Base-by-base conservation (phyloP, 1,140 invertebrate species). In the Lepidostoma basale region DNA sequence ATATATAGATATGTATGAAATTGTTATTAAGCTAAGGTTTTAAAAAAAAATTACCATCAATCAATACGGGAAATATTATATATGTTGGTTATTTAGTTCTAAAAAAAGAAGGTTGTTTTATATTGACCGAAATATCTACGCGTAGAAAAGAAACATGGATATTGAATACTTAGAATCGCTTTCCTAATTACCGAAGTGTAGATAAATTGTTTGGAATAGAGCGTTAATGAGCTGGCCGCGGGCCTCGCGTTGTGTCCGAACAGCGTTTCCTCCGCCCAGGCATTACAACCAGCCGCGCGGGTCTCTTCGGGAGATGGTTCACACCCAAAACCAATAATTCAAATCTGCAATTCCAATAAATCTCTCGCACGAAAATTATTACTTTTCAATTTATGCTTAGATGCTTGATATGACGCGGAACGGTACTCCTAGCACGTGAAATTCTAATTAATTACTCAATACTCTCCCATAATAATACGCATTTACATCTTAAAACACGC, bases 301-400 rank as follows among this genome's bases (percentile, higher is more conserved):
- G 6, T 22, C 45, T n/a, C 22, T 49, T 49, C 45, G 45, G 28
- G 54, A 59, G 54, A 59, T 22, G 30, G 54, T 59, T 59, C 54
- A 59, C 54, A 59, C 54, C 54, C 54, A 59, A 59, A 59, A 59
- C 6, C 33, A 40, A 59, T 59, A 59, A 39, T 20, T 59, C 54
- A 59, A 59, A 59, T 59, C 54, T 59, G 54, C 54, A 59, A 59
- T 9, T 39, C 33, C 54, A 39, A 59, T 59, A 59, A 59, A 59
- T 59, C 54, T 59, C 40, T 59, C 54, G 22, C n/a, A 40, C 18
- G 18, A 39, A 59, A 59, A 59, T 59, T 59, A 59, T 59, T 59
- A 39, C 54, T 59, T 59, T 59, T 59, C 54, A 59, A 59, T 59
- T 54, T 54, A 28, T 33, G 30, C 30, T n/a, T 54, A 54, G 49